Evolutionary conservation across 2,888 invertebrate species (phyloP), one percentile per base, ranked within the genome.

Genomic region (Melieria omissa): DNA sequence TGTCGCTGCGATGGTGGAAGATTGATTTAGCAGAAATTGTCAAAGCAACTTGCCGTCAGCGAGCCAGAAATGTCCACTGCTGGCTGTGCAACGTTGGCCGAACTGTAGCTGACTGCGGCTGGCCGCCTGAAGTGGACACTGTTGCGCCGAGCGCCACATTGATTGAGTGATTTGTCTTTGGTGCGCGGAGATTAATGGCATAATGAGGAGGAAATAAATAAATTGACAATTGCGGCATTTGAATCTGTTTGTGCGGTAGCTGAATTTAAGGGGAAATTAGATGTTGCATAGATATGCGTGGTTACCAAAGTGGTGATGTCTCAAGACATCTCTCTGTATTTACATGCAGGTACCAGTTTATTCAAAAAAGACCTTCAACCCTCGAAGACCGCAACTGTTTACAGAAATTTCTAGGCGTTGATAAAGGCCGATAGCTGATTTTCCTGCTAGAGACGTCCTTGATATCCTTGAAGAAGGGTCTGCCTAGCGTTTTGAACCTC

Each of bases 131-230:
- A 5, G 58, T 1, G 29, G 49, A 54, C 9, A 12, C 10, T 58
- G 66, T 46, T 67, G 67, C 29, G 29, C 29, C 29, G 52, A 60
- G 49, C 67, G 44, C 52, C 57, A 58, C 60, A 52, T 61, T 71
- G 71, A 78, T 78, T 78, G 79, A 79, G 79, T 79, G 79, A 79
- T 79, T 79, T 79, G 79, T 79, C 78, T 75, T 75, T 71, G 76
- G 72, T 74, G 74, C 72, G 71, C 71, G 58, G 49, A 73, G 75
- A 77, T 75, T 77, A 76, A 78, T 79, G 77, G 73, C 72, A 62
- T 68, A 74, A 75, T 67, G 64, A 70, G 71, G 58, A 66, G 63
- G 65, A 71, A 73, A 75, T 73, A 75, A 75, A 67, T 67, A 61
- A 60, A 75, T 75, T 70, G 69, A n/a, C 63, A 46, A 58, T 61